Evolutionary conservation across 2,113 vertebrate species (phyloP), one percentile per base, ranked within the genome.

Genomic region (Dipodomys merriami): DNA sequence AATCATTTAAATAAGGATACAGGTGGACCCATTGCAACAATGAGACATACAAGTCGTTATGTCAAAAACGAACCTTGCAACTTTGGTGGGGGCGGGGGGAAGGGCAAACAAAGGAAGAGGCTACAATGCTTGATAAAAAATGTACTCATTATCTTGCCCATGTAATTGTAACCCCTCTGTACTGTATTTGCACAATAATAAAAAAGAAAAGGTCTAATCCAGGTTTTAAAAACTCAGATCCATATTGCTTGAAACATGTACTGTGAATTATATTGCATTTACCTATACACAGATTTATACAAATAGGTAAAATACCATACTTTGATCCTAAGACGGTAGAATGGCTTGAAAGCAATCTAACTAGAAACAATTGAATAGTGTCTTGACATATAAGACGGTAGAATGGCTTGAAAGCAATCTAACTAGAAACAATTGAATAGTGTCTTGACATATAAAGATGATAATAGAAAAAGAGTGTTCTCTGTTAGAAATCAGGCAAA

Each of bases 401-500:
- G 62, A 27, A 78, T 94, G 39, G 33, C 60, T n/a, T 57, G 39
- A 39, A 39, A 4, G 39, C 35, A 72, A 7, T 85, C 53, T 84
- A 5, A 69, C 23, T 62, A 49, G 33, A 23, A 93, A 84, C 72
- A 96, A 86, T 10, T 79, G 78, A 91, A 96, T 18, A 89, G 20
- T 81, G 82, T 20, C 89, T 71, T 95, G 57, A 92, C 15, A 91
- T 44, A 93, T 93, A 86, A 97, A 96, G 92, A 39, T 91, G 95
- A 91, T 23, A 90, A 84, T 76, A 95, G 91, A 74, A 91, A 96
- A 97, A 74, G n/a, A 96, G n/a, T 25, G 39, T 95, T 94, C 77
- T 35, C 2, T 65, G 29, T 19, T 83, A 81, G 91, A 90, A 96
- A 77, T n/a, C 91, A 68, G 96, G 27, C 7, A 77, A 46, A 97